Conservation (phyloP, 2,113 vertebrate genomes). For the Poicephalus meyeri region DNA sequence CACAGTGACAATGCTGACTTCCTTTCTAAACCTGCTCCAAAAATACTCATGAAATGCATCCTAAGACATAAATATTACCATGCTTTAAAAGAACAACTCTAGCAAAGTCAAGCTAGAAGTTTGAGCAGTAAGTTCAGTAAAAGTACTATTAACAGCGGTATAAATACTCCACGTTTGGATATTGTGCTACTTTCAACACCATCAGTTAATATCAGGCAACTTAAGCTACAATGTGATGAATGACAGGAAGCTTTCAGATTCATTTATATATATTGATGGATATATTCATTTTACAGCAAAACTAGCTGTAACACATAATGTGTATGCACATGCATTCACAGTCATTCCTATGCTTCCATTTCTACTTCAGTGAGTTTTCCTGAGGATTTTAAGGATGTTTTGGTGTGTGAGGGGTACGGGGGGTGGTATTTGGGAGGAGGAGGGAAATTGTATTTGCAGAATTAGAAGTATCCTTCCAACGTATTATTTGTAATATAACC, state of each 20-base stretch:
- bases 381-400: background rate
- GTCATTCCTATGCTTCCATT: background rate
- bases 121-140: background rate
- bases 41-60: background rate
- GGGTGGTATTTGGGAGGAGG: no score
- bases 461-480: background rate
- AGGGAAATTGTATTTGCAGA: background rate
- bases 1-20: background rate
- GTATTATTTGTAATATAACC: background rate
- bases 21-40: background rate
- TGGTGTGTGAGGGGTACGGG: background rate
- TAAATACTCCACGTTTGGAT: background rate
- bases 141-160: background rate
- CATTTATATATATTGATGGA: background rate
- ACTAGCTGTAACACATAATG: background rate
- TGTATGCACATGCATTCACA: background rate
- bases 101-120: background rate
- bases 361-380: background rate
- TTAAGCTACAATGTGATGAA: background rate
- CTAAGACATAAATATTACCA: background rate
- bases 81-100: background rate
- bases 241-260: background rate
- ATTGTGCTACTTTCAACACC: background rate
- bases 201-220: background rate
- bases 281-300: background rate